These are phyloP conservation scores for Orchesella flavescens DNA, from an alignment of 2,888 invertebrate species.

Conservation along the genomic window DNA sequence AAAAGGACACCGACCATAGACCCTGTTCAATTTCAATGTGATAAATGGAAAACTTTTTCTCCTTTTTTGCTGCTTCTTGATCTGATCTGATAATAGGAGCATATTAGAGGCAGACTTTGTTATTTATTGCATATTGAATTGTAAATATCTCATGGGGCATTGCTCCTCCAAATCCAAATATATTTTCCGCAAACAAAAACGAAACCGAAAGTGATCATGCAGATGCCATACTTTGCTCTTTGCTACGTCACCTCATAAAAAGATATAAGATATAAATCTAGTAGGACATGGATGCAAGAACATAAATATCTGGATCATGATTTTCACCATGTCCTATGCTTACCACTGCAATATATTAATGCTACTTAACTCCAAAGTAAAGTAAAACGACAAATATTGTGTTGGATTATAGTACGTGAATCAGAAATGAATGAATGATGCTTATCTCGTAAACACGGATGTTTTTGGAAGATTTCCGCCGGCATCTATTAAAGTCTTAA, in stretches of 20 bases:
- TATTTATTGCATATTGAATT: constrained; percentile 2
- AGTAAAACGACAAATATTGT: background rate
- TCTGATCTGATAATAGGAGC: too few relatives aligned
- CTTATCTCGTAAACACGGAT: too few relatives aligned
- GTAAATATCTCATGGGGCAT: background rate
- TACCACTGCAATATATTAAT: background rate
- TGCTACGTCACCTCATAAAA: too few relatives aligned
- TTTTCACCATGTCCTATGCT: background rate
- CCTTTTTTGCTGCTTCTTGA: too few relatives aligned
- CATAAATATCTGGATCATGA: too few relatives aligned
- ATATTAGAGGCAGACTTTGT: background rate
- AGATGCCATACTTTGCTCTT: background rate
- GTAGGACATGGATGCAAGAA: too few relatives aligned
- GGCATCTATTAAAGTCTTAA: too few relatives aligned
- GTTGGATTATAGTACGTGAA: background rate
- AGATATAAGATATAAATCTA: too few relatives aligned
- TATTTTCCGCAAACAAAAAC: background rate
- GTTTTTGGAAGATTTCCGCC: too few relatives aligned
- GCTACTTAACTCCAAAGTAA: background rate
- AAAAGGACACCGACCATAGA: too few relatives aligned
- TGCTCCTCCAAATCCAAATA: background rate
- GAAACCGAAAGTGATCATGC: background rate
- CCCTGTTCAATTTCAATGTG: too few relatives aligned
- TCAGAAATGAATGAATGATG: background rate
- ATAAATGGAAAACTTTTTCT: too few relatives aligned